A percentile compares a stretch with the other conserved stretches of the same genome.
These are phyloP conservation scores for Anguilla marmorata DNA, from an alignment of 2,797 vertebrate genomes.

Conservation along the genomic window DNA sequence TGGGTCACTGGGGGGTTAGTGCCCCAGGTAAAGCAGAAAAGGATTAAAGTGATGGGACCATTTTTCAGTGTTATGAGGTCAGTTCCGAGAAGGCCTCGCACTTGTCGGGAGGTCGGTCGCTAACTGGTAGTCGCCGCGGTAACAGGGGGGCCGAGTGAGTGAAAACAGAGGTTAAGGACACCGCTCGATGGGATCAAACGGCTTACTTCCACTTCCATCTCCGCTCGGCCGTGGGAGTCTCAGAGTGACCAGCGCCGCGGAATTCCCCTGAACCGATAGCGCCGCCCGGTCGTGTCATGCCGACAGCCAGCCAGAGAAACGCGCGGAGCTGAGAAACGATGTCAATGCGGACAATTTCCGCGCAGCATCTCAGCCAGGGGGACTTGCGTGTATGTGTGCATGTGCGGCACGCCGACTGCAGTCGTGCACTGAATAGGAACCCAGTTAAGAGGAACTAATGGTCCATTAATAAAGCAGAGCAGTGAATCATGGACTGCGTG, in stretches of 20 bases:
- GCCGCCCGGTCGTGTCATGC: not conserved
- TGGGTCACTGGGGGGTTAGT: not conserved
- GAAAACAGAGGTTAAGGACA: slow-evolving; percentile 10
- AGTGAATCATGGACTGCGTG: not conserved
- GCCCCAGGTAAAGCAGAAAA: not conserved
- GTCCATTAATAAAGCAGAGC: slow-evolving; percentile 15
- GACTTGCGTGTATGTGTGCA: not conserved
- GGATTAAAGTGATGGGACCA: slow-evolving; percentile 7
- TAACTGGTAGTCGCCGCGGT: not conserved
- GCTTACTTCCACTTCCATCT: slow-evolving; percentile 16
- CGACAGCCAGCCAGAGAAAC: not conserved
- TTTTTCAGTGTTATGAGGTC: slow-evolving; percentile 16
- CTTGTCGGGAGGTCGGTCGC: not conserved
- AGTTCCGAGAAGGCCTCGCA: not conserved
- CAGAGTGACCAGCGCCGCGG: not conserved
- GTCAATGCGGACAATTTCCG: slow-evolving; percentile 16
- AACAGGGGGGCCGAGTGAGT: not conserved
- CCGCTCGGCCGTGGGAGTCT: not conserved
- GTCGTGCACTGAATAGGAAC: not conserved
- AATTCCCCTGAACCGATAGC: not conserved
- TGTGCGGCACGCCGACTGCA: not conserved
- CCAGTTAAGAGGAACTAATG: slow-evolving; percentile 7
- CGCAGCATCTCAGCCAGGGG: not conserved
- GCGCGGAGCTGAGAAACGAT: not conserved
- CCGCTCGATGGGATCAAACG: slow-evolving; percentile 25